Evolutionary conservation across 2,888 invertebrate genomes (phyloP).

Genomic region (Polydrusus pterygomalis): DNA sequence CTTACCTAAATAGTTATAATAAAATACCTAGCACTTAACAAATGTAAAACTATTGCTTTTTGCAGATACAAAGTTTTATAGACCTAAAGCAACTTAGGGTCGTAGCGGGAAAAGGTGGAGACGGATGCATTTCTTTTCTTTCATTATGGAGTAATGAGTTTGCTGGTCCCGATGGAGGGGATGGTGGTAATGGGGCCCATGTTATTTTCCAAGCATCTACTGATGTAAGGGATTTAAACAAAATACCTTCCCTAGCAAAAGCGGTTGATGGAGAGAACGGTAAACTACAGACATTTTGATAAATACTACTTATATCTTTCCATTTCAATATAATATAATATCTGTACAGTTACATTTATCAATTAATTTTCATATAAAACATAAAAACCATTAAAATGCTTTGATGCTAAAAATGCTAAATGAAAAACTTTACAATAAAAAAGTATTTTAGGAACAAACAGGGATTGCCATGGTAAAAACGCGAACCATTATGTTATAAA

Average conservation of each 20-base stretch:
- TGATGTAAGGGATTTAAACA: conserved; percentile 82
- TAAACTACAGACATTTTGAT: background rate
- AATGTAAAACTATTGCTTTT: conserved; percentile 33
- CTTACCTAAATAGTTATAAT: conserved; percentile 51
- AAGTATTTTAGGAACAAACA: conserved; percentile 69
- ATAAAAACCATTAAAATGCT: no score
- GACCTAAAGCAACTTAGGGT: conserved; percentile 82
- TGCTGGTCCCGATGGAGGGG: conserved; percentile 95
- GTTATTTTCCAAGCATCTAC: conserved; percentile 86
- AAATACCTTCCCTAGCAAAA: conserved; percentile 76
- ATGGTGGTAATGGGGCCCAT: conserved; percentile 97
- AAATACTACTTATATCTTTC: no score
- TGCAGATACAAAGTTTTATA: conserved; percentile 75
- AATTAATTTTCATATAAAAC: no score
- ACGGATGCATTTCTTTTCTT: conserved; percentile 93
- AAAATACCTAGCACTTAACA: background rate
- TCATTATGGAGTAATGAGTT: conserved; percentile 87
- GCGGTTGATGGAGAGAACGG: conserved; percentile 86
- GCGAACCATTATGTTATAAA: conserved; percentile 81
- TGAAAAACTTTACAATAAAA: background rate
- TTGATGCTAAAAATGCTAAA: no score
- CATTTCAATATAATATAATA: no score
- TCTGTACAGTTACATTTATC: no score
- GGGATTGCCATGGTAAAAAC: conserved; percentile 89
- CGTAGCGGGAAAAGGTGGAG: conserved; percentile 92